Conservation (phyloP, 2,888 invertebrate species). For the Drosophila mimica region DNA sequence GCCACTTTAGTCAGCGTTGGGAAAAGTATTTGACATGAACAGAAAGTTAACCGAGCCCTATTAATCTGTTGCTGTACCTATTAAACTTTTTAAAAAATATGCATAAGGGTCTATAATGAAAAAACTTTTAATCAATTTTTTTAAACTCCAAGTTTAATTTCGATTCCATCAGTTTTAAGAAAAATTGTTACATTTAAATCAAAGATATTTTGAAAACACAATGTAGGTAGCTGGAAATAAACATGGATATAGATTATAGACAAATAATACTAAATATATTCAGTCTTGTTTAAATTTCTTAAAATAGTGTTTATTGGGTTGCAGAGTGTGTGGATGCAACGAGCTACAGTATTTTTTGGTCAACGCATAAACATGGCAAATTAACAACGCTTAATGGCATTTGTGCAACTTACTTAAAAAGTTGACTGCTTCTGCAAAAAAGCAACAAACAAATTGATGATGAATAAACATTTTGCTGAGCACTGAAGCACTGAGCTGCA, state of each 20-base stretch:
- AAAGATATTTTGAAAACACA: background rate
- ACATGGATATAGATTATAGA: background rate
- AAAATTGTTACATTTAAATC: background rate
- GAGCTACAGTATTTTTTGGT: background rate
- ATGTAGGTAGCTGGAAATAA: background rate
- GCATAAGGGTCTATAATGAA: background rate
- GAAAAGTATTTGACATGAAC: background rate
- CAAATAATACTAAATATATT: background rate
- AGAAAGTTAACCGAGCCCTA: background rate
- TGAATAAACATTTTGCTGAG: constrained; percentile 65
- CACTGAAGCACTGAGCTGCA: constrained; percentile 17
- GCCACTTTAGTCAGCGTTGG: background rate
- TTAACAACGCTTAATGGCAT: constrained; percentile 19
- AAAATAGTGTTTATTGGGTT: background rate
- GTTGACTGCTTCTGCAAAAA: constrained; percentile 27
- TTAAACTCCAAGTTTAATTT: background rate
- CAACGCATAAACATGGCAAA: constrained; percentile 22
- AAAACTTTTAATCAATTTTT: background rate
- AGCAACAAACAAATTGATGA: constrained; percentile 61
- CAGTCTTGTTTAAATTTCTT: background rate
- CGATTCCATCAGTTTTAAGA: background rate
- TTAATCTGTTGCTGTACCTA: background rate
- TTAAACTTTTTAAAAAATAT: background rate
- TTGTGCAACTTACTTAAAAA: constrained; percentile 30
- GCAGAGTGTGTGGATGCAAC: background rate